Evolutionary conservation across 1,140 invertebrate genomes (phyloP), one percentile per base, ranked within the genome.

Genomic region (Ips typographus): DNA sequence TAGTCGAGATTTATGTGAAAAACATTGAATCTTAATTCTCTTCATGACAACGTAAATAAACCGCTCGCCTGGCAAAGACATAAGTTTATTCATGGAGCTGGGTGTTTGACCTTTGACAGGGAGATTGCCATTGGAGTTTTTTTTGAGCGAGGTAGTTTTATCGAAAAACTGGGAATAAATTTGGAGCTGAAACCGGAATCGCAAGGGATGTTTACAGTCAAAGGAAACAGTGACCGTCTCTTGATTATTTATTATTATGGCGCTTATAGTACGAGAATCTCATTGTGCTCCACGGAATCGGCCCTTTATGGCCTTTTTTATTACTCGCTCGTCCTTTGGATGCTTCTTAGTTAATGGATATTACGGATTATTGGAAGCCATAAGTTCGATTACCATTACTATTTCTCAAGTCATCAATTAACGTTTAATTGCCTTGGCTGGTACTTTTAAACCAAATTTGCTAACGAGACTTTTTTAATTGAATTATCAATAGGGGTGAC

Each of bases 241-340:
- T 59, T 64, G 68, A 65, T 70, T 70, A 70, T 70, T 70, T 70
- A 70, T 70, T 70, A 60, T 70, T 70, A 70, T 61, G 56, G 63
- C 55, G 63, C 62, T 61, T 58, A 65, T 59, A 70, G 22, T 55
- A 59, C 42, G 63, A 57, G 68, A 70, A 59, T 59, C 68, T 68
- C 68, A 70, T 70, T 70, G 68, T 70, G 62, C 49, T 65, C 55
- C 39, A 51, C 55, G n/a, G 52, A 65, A 65, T 60, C 68, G 56
- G 57, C 52, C 53, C 59, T 70, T 70, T 70, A 70, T 70, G 49
- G 57, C 68, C 57, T n/a, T 60, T 65, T 64, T 70, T 70, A 65
- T 65, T 70, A 42, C 61, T 40, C 36, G 41, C 41, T 37, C 58
- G 66, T 68, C 59, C 47, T 61, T 40, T 52, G 58, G 40, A 7